Evolutionary conservation across 2,888 invertebrate genomes (phyloP).

Genomic region (Drosophila suboccidentalis): DNA sequence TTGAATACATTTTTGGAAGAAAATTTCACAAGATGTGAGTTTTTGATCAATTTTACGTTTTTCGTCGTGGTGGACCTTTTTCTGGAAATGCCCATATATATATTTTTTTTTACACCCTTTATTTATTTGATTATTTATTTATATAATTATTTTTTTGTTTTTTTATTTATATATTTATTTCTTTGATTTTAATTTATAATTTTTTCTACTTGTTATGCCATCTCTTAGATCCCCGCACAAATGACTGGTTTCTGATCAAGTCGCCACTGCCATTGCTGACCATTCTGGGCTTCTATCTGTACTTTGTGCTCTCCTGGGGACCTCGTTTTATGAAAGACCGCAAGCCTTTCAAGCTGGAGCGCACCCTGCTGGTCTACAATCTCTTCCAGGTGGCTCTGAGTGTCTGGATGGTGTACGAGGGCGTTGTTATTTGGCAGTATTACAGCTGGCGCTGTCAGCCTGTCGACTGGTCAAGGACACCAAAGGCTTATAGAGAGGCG

Average conservation of each 20-base stretch:
- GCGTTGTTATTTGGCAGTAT: conserved; percentile 89
- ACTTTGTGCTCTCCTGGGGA: conserved; percentile 92
- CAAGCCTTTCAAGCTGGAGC: conserved; percentile 93
- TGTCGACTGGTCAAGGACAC: conserved; percentile 92
- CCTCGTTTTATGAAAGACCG: conserved; percentile 95
- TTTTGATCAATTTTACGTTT: too few relatives aligned
- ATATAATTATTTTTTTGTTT: too few relatives aligned
- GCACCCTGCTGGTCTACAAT: conserved; percentile 93
- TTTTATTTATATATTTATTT: too few relatives aligned
- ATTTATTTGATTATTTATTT: too few relatives aligned
- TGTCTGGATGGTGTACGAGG: conserved; percentile 90
- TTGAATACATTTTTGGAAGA: too few relatives aligned
- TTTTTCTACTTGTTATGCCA: too few relatives aligned
- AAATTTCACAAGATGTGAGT: too few relatives aligned
- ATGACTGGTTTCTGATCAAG: conserved; percentile 89
- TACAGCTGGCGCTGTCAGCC: conserved; percentile 97
- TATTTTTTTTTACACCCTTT: too few relatives aligned
- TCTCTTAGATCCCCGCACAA: conserved; percentile 88
- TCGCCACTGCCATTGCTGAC: conserved; percentile 90
- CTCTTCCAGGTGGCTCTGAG: conserved; percentile 94
- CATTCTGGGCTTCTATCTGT: conserved; percentile 89
- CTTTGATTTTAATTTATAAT: neutral
- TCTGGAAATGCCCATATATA: too few relatives aligned
- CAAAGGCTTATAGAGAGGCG: conserved; percentile 91
- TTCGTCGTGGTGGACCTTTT: too few relatives aligned